Evolutionary conservation across 2,888 invertebrate species (phyloP), one percentile per base, ranked within the genome.

Genomic region (Cosmia trapezina): DNA sequence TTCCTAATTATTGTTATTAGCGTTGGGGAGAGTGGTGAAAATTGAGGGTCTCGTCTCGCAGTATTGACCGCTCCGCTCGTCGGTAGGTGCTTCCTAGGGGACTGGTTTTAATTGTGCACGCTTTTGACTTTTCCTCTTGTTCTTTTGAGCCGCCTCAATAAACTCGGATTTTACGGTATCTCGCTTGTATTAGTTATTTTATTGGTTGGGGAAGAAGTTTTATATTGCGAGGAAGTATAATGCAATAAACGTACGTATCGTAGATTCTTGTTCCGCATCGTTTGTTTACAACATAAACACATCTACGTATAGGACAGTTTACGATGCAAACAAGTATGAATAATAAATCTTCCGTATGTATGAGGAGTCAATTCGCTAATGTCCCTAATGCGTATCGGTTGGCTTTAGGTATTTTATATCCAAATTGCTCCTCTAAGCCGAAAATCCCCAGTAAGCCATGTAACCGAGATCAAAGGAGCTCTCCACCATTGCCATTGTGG

Each of bases 1-100:
- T 96, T 96, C 93, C 96, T 96, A 96, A 96, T 96, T 96, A 96
- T 96, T 96, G 96, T 96, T 96, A 96, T 96, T 96, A 96, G 96
- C 94, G 94, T 90, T 90, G 91, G 95, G 95, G 96, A 90, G 93
- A 95, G 95, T 94, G 96, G 95, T 94, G 96, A 95, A 96, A 95
- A 96, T 96, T 96, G 95, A 95, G 96, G 96, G 96, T 93, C 95
- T 94, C 88, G 92, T 87, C 89, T 89, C 91, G 94, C 90, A 92
- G 95, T 95, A 96, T 96, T 96, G 96, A 96, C 96, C 96, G 95
- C 92, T 93, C 88, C 91, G 91, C 91, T 92, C 90, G 69, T 63
- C 72, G 72, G 65, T 91, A 92, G 94, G 93, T 91, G 91, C 91
- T 89, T 93, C 93, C 89, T 91, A 75, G 80, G 94, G 95, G 94